Evolutionary conservation across 2,113 vertebrate genomes (phyloP).

Genomic region (Chauna torquata): DNA sequence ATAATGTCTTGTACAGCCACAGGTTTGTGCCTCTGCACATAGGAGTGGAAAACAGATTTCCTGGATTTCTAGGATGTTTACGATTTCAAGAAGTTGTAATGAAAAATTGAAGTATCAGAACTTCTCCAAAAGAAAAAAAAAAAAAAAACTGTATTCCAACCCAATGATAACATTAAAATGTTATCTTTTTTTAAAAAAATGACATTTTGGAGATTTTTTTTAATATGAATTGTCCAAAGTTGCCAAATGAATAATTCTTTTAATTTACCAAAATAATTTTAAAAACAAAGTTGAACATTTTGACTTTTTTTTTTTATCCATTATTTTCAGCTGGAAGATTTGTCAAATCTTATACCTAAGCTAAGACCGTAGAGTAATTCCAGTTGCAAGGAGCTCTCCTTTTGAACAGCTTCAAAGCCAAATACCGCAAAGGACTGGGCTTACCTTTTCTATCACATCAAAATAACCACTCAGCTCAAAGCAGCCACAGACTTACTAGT

Average conservation of each 20-base stretch:
- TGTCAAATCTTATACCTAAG: not conserved
- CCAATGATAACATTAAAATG: not conserved
- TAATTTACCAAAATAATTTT: not conserved
- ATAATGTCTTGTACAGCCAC: not conserved
- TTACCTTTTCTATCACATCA: not conserved
- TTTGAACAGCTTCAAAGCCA: not conserved
- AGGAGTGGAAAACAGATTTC: conserved; percentile 37
- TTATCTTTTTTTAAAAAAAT: not conserved
- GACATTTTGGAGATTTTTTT: not conserved
- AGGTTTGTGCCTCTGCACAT: not conserved
- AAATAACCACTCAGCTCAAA: not conserved
- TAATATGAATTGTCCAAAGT: not conserved
- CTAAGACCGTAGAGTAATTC: not conserved
- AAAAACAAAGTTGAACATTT: not conserved
- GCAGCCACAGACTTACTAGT: not conserved
- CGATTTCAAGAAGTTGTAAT: not conserved
- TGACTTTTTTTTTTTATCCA: not conserved
- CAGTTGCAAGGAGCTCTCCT: not conserved
- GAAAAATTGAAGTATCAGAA: not conserved
- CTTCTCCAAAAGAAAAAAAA: not conserved
- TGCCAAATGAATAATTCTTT: not conserved
- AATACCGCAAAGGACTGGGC: not conserved
- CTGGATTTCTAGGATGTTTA: not conserved
- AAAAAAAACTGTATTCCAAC: not conserved
- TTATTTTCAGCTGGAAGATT: not conserved